phyloP scores from a whole-genome alignment of 2,888 invertebrate species.

The Melanostoma mellinum region DNA sequence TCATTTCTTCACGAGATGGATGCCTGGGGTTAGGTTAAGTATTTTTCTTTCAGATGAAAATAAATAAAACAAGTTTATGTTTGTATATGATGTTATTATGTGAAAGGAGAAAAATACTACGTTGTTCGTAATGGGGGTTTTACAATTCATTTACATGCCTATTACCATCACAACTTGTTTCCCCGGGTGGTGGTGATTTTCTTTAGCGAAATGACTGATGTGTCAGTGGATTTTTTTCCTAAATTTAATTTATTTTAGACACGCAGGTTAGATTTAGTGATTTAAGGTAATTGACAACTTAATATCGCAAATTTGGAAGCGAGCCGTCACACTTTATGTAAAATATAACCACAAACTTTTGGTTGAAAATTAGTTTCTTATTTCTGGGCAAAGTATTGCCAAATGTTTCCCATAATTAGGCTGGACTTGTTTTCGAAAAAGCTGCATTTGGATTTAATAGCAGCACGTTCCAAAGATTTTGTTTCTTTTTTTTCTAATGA shows the following conservation, averaged over 20 bases:
- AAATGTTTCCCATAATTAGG: too few species aligned
- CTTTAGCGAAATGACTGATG: constrained; percentile 6
- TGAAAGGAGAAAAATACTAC: constrained; percentile 4
- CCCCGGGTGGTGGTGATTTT: constrained; percentile 25
- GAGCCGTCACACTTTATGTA: background rate
- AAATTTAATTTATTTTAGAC: constrained; percentile 1
- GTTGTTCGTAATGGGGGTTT: background rate
- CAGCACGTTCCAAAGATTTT: too few species aligned
- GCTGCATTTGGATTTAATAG: too few species aligned
- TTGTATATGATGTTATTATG: constrained; percentile 2
- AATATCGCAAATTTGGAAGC: background rate
- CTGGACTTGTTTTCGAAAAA: too few species aligned
- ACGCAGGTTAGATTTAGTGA: background rate
- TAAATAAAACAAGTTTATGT: constrained; percentile 18
- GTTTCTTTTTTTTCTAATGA: too few species aligned
- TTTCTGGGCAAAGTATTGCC: too few species aligned
- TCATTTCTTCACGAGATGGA: background rate
- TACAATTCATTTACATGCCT: constrained; percentile 10
- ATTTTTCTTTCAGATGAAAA: constrained; percentile 8
- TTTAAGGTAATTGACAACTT: background rate
- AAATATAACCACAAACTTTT: too few species aligned
- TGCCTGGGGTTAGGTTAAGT: constrained; percentile 3
- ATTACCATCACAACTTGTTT: constrained; percentile 2
- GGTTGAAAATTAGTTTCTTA: too few species aligned
- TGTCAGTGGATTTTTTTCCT: constrained; percentile 9